Percentiles rank a stretch among this genome's conserved stretches.
Evolutionary conservation across 2,888 invertebrate genomes (phyloP).

Genomic region (Elmis aenea): DNA sequence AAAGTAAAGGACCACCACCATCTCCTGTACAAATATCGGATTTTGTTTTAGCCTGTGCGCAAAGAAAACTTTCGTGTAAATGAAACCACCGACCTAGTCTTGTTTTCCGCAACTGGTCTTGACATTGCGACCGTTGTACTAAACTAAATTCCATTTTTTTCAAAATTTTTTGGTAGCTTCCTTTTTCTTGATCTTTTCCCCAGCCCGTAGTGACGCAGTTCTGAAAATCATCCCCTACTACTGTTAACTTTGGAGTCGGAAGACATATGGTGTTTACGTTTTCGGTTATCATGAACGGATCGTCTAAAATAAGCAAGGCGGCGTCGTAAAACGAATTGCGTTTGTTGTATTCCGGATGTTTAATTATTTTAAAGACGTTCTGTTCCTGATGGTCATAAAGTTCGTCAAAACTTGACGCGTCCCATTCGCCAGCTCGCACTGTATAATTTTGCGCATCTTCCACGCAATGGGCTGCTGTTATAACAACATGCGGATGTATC

Average conservation of each 20-base stretch:
- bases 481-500: conserved; percentile 62
- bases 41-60: conserved; percentile 67
- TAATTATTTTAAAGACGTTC: conserved; percentile 4
- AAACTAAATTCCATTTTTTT: conserved; percentile 67
- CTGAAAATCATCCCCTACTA: not conserved
- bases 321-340: conserved; percentile 65
- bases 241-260: not conserved
- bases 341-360: conserved; percentile 41
- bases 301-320: conserved; percentile 58
- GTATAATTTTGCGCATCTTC: conserved; percentile 44
- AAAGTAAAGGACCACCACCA: conserved; percentile 72
- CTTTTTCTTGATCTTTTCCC: conserved; percentile 43
- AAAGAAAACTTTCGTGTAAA: conserved; percentile 64
- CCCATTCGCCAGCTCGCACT: conserved; percentile 11
- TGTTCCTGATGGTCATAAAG: conserved; percentile 2
- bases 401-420: not conserved
- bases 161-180: conserved; percentile 50
- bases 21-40: conserved; percentile 68
- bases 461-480: conserved; percentile 72
- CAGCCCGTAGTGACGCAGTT: conserved; percentile 10
- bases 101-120: conserved; percentile 55
- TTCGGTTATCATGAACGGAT: conserved; percentile 54
- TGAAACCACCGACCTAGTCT: conserved; percentile 60
- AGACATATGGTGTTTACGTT: conserved; percentile 11
- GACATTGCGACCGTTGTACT: conserved; percentile 43